Base-by-base conservation (phyloP, 2,797 vertebrate species). In the Onychomys leucogaster region DNA sequence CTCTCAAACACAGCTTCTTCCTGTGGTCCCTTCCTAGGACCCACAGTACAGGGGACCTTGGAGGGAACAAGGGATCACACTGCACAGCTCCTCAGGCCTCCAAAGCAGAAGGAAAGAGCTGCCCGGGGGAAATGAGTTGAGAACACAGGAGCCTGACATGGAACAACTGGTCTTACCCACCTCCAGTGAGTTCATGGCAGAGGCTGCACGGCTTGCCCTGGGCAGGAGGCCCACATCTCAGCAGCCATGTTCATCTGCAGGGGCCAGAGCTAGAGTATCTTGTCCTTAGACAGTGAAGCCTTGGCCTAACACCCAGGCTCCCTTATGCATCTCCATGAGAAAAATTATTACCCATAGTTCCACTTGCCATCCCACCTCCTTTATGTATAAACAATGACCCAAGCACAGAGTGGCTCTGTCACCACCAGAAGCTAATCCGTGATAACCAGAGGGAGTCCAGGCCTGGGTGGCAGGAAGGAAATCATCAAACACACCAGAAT, bases 311-410 rank as follows among this genome's bases (percentile, higher is more conserved):
- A 65, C 32, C 61, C 93, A 86, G 96, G 57, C 67, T 91, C 17
- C 37, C 97, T 96, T 97, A 12, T 89, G 91, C 61, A 25, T 49
- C 82, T 21, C 46, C 27, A 49, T 94, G 19, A 61, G 34, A 85
- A 95, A 97, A 0, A 5, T 65, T 91, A 46, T 46, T 75, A 90
- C 67, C 78, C 81, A 89, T 17, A 16, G 95, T 90, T 92, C 93
- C 52, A 73, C 8, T 97, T 78, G 95, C 90, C 90, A 67, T 9
- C 29, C 76, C 11, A 71, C 69, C 46, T 89, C 84, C 75, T 71
- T 96, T 94, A 93, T 61, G 96, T 75, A 80, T 91, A 89, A 97
- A 81, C 77, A 97, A 94, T 91, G 59, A 84, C 94, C 32, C 80
- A n/a, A 46, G 49, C 43, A 57, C 57, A 91, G 55, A 71, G 41